These are phyloP conservation scores for Gyps fulvus DNA, from an alignment of 2,113 vertebrate genomes.

Conservation along the genomic window DNA sequence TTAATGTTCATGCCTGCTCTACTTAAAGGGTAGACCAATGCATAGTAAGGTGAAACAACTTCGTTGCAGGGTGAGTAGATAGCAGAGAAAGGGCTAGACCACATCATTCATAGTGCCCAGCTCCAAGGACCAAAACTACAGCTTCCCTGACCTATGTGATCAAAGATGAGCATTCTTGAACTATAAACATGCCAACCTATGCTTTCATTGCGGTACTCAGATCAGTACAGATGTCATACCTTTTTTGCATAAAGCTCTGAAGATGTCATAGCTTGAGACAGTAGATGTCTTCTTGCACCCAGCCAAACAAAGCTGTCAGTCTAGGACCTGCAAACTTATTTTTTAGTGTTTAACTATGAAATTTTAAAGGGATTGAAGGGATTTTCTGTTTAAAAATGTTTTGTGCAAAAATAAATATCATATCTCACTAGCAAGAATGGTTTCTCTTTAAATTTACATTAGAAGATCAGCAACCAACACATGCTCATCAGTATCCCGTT, in stretches of 20 bases:
- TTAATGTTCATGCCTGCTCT: neutral
- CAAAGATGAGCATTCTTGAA: neutral
- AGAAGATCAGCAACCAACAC: neutral
- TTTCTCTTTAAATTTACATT: neutral
- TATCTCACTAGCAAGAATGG: neutral
- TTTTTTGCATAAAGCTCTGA: neutral
- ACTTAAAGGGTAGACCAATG: neutral
- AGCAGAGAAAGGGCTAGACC: neutral
- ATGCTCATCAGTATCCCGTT: neutral
- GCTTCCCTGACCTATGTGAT: neutral
- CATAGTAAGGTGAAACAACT: neutral
- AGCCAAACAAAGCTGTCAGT: neutral
- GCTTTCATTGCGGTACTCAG: neutral
- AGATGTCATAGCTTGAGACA: neutral
- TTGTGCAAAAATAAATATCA: neutral
- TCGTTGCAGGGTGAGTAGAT: neutral
- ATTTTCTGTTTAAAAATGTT: neutral
- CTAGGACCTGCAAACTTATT: neutral
- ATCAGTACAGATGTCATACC: neutral
- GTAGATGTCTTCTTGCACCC: neutral
- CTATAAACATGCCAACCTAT: neutral
- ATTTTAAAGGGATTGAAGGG: neutral
- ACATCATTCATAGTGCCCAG: neutral
- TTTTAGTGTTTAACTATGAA: accelerated
- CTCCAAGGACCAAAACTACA: neutral